Conservation (phyloP, 2,113 vertebrate genomes). For the Excalfactoria chinensis region DNA sequence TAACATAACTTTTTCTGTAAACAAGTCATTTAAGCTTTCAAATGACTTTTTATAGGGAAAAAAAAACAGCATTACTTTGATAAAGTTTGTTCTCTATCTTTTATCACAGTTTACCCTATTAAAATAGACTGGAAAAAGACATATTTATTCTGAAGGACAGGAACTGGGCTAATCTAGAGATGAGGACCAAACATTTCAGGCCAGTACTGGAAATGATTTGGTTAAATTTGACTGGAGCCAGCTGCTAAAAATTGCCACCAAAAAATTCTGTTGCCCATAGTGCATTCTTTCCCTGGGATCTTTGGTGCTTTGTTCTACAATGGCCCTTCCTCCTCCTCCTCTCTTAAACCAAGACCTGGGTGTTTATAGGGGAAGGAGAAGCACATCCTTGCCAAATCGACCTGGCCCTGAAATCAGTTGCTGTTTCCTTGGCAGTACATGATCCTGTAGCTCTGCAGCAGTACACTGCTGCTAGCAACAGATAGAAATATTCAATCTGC, state of each 20-base stretch:
- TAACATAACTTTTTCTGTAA: not conserved
- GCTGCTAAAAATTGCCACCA: not conserved
- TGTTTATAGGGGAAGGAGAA: not conserved
- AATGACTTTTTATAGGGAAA: not conserved
- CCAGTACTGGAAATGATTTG: not conserved
- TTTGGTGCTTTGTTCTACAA: not conserved
- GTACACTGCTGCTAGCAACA: not conserved
- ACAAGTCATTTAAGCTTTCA: not conserved
- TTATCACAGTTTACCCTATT: not conserved
- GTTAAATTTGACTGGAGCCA: not conserved
- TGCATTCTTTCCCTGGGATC: not conserved
- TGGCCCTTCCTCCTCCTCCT: not conserved
- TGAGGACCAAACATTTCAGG: not conserved
- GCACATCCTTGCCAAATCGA: constrained; percentile 14
- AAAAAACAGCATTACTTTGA: not conserved
- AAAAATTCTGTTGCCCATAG: not conserved
- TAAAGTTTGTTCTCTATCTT: not conserved
- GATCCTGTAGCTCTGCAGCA: constrained; percentile 25
- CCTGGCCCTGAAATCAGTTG: constrained; percentile 2
- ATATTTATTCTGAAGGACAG: not conserved
- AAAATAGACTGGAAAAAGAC: not conserved
- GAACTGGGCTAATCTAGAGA: not conserved
- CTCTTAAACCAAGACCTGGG: not conserved
- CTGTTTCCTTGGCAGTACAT: constrained; percentile 11
- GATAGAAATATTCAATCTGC: not conserved